phyloP scores from a whole-genome alignment of 2,113 vertebrate genomes.

The Mesitornis unicolor region DNA sequence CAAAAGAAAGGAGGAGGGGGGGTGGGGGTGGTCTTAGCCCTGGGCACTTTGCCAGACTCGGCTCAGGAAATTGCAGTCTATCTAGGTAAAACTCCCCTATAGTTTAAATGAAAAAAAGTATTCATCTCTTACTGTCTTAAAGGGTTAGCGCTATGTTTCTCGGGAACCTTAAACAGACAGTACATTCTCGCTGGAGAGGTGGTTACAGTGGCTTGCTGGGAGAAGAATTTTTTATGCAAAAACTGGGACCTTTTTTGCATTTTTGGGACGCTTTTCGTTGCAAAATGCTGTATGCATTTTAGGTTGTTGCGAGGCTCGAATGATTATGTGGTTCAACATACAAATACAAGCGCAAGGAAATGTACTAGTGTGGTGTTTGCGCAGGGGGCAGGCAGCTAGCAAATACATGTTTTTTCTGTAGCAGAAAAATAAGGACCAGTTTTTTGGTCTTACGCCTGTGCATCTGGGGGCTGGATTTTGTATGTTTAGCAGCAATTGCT shows the following conservation, averaged over 20 bases:
- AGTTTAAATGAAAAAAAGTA: slow-evolving; percentile 59
- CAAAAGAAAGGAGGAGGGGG: neutral
- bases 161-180: slow-evolving; percentile 5
- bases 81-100: slow-evolving; percentile 64
- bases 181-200: neutral
- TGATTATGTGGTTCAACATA: slow-evolving; percentile 23
- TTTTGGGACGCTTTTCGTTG: slow-evolving; percentile 35
- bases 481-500: slow-evolving; percentile 56
- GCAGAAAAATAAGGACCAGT: slow-evolving; percentile 50
- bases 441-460: neutral
- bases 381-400: slow-evolving; percentile 30
- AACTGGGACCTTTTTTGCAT: slow-evolving; percentile 25
- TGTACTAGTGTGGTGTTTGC: slow-evolving; percentile 7
- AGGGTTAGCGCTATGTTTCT: slow-evolving; percentile 8
- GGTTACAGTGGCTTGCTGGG: slow-evolving; percentile 2
- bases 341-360: neutral
- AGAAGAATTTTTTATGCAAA: slow-evolving; percentile 4
- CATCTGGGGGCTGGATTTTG: slow-evolving; percentile 45
- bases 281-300: neutral
- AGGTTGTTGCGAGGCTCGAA: slow-evolving; percentile 25
- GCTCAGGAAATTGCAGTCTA: slow-evolving; percentile 67
- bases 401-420: slow-evolving; percentile 10
- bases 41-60: slow-evolving; percentile 37
- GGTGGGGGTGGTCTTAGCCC: slow-evolving; percentile 19
- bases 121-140: slow-evolving; percentile 58